Evolutionary conservation across 2,797 vertebrate species (phyloP), one percentile per base, ranked within the genome.

Genomic region (Sebastes vulpes): DNA sequence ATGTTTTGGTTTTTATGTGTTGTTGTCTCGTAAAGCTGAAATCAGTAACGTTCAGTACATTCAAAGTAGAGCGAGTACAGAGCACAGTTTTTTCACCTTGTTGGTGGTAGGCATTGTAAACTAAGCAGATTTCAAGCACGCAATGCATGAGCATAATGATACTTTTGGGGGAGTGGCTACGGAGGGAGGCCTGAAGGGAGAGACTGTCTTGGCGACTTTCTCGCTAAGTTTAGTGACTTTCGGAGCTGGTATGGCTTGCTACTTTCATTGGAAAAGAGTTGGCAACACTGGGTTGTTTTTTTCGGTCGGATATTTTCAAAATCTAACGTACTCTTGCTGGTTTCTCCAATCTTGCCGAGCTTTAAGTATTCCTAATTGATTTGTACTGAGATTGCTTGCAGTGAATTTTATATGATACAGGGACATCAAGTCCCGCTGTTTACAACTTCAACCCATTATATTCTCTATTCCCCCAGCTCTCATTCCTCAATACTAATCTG

Each of bases 401-500:
- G 77, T 79, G 52, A 81, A 81, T 84, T 58, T 69, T 79, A 68
- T 74, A 54, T 78, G 38, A 88, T 82, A 61, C 79, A 35, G 77
- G 69, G 78, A 86, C 86, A 88, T 59, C 58, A 64, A 80, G 72
- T 77, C 71, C 57, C 61, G 61, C 56, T 79, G 84, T 85, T 88
- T 81, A 88, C 85, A 84, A 85, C 72, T 77, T 76, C 61, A 75
- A 58, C 66, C 65, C 68, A 89, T 90, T 86, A 81, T 78, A 79
- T 60, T 56, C 20, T 48, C 67, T 52, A 81, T 84, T 83, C 83
- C 87, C 84, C 6, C 53, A 38, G 75, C 79, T 80, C 82, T 83
- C 77, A 72, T 90, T 92, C 67, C 46, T 81, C 82, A 77, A 54
- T 65, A 68, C 65, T 85, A 88, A 92, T 89, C 77, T 87, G 79